Base-by-base conservation (phyloP, 2,888 invertebrate species). In the Trissolcus brochymenae region DNA sequence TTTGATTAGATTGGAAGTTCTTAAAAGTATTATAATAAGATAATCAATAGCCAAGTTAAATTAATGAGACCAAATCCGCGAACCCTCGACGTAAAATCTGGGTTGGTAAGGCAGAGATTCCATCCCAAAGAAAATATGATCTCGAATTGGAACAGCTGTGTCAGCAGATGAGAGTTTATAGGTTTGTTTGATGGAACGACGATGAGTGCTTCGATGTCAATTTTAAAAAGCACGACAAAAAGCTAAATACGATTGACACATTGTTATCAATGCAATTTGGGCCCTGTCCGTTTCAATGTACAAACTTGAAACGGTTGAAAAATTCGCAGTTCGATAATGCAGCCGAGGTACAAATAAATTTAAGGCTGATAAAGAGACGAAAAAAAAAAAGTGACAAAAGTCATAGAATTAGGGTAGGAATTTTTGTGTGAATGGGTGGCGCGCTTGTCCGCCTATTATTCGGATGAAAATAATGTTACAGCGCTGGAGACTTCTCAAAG, bases 381-480 rank as follows among this genome's bases (percentile, higher is more conserved):
- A 2, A 6, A 35, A 35, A 11, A 11, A 1, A 35, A 9, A 35
- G 35, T 35, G 35, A 9, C 9, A 35, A 11, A 11, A 35, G 7
- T 9, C 35, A 11, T 1, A 35, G 35, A 35, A 35, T 35, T 35
- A 35, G 35, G 11, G 35, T 35, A 35, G 35, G 9, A 9, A 35
- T 9, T 35, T 35, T 35, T 29, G 6, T 35, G 35, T 35, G 46
- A 46, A 46, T 46, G 46, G n/a, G n/a, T 46, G 16, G 46, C 14
- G 46, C 14, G 11, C n/a, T 46, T 6, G 46, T 46, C 9, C n/a
- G 14, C 46, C 73, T 68, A 62, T 78, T 78, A 78, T 74, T 74
- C 70, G 43, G 61, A 70, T 66, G 61, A 78, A 78, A 78, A 74
- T 70, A 74, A 16, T 61, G 70, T 78, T 64, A 65, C 57, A 68